Evolutionary conservation across 2,888 invertebrate species (phyloP).

Genomic region (Apomyelois bistriatella): DNA sequence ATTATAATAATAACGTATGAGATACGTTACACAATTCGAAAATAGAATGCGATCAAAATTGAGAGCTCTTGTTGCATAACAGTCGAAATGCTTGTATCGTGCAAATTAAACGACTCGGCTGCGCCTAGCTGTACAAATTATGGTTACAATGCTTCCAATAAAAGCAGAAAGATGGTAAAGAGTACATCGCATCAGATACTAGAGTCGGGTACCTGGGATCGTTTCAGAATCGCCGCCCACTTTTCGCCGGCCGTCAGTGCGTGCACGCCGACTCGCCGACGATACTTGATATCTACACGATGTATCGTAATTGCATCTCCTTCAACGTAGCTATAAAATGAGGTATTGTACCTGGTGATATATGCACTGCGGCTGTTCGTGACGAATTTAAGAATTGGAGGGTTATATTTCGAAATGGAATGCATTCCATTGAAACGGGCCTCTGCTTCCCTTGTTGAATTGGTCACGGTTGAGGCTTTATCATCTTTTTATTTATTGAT

Average conservation of each 20-base stretch:
- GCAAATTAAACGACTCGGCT: constrained; percentile 47
- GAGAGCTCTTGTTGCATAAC: not conserved
- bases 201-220: constrained; percentile 35
- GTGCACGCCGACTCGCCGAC: constrained; percentile 28
- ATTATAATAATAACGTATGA: constrained; percentile 7
- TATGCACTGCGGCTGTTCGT: constrained; percentile 6
- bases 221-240: constrained; percentile 49
- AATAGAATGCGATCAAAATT: constrained; percentile 6
- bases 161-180: constrained; percentile 26
- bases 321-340: constrained; percentile 21
- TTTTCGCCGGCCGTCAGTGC: constrained; percentile 42
- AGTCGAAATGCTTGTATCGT: constrained; percentile 19
- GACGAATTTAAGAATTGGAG: constrained; percentile 8
- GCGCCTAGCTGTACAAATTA: constrained; percentile 32
- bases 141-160: constrained; percentile 16
- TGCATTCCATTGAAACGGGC: not conserved
- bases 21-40: not conserved
- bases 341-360: constrained; percentile 14
- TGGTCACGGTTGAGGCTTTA: constrained; percentile 3
- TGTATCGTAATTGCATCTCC: constrained; percentile 66
- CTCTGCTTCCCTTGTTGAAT: constrained; percentile 5
- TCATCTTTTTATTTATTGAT: constrained; percentile 4
- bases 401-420: constrained; percentile 7
- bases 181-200: constrained; percentile 34
- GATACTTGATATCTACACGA: constrained; percentile 30